Evolutionary conservation across 2,797 vertebrate genomes (phyloP).

Genomic region (Picus viridis): DNA sequence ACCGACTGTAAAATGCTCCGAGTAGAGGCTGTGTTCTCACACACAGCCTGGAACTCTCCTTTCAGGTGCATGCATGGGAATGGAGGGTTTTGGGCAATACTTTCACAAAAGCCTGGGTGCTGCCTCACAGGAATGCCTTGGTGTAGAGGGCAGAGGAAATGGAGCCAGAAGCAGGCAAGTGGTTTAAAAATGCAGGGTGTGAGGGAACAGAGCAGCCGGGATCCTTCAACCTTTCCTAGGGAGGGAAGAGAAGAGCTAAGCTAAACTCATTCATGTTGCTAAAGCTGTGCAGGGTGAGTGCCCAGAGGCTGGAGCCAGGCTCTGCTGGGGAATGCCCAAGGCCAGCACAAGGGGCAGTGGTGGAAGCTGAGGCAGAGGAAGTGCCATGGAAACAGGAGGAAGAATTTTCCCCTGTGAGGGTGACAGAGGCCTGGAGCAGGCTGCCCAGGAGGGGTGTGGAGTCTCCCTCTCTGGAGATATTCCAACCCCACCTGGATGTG

Average conservation of each 20-base stretch:
- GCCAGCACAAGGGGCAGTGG: no score
- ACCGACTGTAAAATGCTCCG: not conserved
- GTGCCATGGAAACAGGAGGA: no score
- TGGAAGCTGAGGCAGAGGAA: no score
- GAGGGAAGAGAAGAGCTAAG: constrained; percentile 23
- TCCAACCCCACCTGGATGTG: no score
- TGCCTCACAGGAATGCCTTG: constrained; percentile 36
- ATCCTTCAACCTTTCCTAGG: not conserved
- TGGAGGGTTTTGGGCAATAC: not conserved
- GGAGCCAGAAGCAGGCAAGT: not conserved
- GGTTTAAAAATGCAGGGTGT: not conserved
- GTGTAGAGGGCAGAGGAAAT: not conserved
- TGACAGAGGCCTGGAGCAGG: no score
- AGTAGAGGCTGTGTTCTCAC: not conserved
- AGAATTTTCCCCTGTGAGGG: no score
- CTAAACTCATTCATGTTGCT: not conserved
- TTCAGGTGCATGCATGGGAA: not conserved
- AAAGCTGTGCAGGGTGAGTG: no score
- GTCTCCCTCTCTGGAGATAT: no score
- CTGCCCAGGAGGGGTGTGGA: no score
- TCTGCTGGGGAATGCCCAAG: no score
- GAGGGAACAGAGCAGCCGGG: not conserved
- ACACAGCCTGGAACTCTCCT: not conserved
- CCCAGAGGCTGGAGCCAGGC: no score
- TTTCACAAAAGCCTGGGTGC: constrained; percentile 24